These are phyloP conservation scores for Aplidium turbinatum DNA, from an alignment of 23 tunicate genomes.

Conservation along the genomic window DNA sequence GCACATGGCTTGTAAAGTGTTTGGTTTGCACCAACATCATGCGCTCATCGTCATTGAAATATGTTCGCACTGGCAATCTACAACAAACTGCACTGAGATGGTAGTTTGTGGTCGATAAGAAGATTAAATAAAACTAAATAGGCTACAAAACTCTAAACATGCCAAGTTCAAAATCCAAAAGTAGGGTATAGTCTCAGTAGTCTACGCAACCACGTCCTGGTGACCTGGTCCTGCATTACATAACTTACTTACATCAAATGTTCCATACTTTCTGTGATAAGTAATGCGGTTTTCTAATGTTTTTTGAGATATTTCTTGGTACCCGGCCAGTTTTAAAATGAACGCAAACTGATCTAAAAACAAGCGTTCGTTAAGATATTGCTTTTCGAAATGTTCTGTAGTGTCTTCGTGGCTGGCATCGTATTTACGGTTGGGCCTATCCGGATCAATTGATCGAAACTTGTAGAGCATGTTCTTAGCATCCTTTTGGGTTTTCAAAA, in stretches of 20 bases:
- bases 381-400: not conserved
- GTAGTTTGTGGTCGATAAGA: too few relatives aligned
- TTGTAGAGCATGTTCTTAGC: slow-evolving; percentile 44
- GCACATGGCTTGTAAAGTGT: too few relatives aligned
- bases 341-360: slow-evolving; percentile 65
- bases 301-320: slow-evolving; percentile 54
- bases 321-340: slow-evolving; percentile 63
- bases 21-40: too few relatives aligned
- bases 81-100: too few relatives aligned
- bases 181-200: too few relatives aligned
- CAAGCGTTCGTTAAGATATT: slow-evolving; percentile 29
- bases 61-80: too few relatives aligned
- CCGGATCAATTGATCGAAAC: slow-evolving; percentile 68
- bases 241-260: slow-evolving; percentile 34
- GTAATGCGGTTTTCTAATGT: slow-evolving; percentile 38
- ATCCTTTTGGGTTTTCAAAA: slow-evolving; percentile 45
- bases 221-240: too few relatives aligned
- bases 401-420: not conserved
- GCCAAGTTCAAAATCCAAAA: too few relatives aligned
- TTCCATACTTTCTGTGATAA: slow-evolving; percentile 37
- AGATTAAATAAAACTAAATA: too few relatives aligned
- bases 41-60: too few relatives aligned
- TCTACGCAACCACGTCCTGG: too few relatives aligned
- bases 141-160: too few relatives aligned
- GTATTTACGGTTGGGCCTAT: slow-evolving; percentile 20